Percentiles rank a stretch among this genome's conserved stretches.
These are phyloP conservation scores for Raja brachyura DNA, from an alignment of 2,113 vertebrate species.

Conservation along the genomic window DNA sequence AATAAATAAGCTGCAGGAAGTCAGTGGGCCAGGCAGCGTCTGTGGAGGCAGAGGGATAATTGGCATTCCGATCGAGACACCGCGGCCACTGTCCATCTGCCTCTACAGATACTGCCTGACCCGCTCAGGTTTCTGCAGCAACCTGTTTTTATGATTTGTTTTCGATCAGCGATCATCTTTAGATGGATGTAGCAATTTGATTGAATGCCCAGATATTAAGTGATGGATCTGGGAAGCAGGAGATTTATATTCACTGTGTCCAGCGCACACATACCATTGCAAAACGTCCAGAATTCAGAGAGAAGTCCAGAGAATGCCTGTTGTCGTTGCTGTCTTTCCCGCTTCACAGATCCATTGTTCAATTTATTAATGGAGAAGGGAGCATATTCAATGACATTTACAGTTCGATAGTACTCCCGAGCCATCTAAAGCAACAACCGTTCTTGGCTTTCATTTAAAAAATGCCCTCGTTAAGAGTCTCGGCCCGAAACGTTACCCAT, in stretches of 20 bases:
- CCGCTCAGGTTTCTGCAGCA: too few species aligned
- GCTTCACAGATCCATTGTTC: not conserved
- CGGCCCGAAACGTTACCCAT: too few species aligned
- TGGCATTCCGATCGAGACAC: too few species aligned
- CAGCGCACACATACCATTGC: not conserved
- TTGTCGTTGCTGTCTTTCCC: not conserved
- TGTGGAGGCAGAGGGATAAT: too few species aligned
- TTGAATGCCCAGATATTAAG: not conserved
- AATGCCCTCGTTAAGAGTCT: too few species aligned
- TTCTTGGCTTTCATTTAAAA: not conserved
- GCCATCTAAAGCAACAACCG: not conserved
- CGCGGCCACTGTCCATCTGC: too few species aligned
- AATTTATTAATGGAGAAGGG: not conserved
- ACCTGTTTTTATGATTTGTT: too few species aligned
- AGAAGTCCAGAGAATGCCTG: not conserved
- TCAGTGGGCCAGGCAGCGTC: too few species aligned
- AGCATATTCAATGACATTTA: not conserved
- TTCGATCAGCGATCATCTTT: not conserved
- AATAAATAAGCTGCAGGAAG: too few species aligned
- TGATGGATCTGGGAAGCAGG: not conserved
- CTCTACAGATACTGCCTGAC: too few species aligned
- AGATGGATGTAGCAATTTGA: not conserved
- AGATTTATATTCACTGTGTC: not conserved
- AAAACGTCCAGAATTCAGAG: not conserved
- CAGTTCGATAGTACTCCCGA: not conserved